Evolutionary conservation across 2,113 vertebrate species (phyloP).

Genomic region (Erpornis zantholeuca): DNA sequence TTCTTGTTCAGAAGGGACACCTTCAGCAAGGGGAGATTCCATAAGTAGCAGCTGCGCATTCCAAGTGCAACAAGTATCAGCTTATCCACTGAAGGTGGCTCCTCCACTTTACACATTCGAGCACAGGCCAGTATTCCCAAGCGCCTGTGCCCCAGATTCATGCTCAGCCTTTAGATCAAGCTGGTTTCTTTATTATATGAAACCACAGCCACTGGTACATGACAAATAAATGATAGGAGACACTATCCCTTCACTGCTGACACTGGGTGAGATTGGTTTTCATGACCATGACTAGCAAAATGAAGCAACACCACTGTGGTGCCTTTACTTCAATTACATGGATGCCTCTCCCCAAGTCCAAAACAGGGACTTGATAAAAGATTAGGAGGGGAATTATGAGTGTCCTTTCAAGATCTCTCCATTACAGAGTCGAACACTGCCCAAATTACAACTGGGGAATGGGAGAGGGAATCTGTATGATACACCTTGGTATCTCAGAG

Average conservation of each 20-base stretch:
- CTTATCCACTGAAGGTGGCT: background rate
- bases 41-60: background rate
- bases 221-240: background rate
- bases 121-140: background rate
- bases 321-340: background rate
- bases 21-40: background rate
- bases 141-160: background rate
- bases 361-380: background rate
- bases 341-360: background rate
- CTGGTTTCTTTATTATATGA: background rate
- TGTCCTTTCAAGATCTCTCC: background rate
- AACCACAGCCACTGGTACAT: background rate
- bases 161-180: background rate
- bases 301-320: fast-evolving
- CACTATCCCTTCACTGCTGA: background rate
- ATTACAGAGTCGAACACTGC: background rate
- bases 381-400: background rate
- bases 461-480: background rate
- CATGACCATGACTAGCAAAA: background rate
- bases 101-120: background rate
- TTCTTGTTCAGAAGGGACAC: background rate
- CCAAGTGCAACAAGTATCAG: background rate
- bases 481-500: background rate
- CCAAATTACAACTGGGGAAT: background rate
- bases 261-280: background rate